Evolutionary conservation across 2,888 invertebrate species (phyloP), one percentile per base, ranked within the genome.

Genomic region (Drosophila phalerata): DNA sequence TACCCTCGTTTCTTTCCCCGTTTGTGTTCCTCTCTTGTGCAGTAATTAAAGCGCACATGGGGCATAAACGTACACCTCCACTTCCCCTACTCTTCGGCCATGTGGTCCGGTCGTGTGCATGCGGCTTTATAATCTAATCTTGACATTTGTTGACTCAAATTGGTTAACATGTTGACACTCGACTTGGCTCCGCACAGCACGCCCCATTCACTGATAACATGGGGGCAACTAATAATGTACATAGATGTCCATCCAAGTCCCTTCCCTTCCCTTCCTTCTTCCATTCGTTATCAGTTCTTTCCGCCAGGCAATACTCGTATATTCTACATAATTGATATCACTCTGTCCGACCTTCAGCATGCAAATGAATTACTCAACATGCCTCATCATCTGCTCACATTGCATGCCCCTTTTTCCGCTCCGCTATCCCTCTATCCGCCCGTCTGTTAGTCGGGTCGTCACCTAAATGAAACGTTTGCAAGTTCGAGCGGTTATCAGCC

Each of bases 111-210:
- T 73, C 79, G 77, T 77, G 67, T 55, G 60, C 60, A 62, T 51
- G 57, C 62, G 48, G 34, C 15, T 30, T 48, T 45, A 30, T 70
- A 76, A 85, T 85, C 85, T 85, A 83, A 85, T 85, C 88, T 73
- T 73, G 72, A 73, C 83, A 79, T 83, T 85, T 85, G 88, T 88
- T 83, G 85, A 85, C 88, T 88, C 79, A 81, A 85, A 88, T 85
- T 85, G 86, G 83, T 85, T 81, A 88, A 83, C 87, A 85, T 87
- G 88, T 81, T 87, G 85, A 79, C 88, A 89, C 77, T 82, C 73
- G 81, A 77, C 79, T 73, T 68, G 66, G 64, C 47, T 19, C 48
- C 30, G 47, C 62, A 19, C n/a, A 42, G 47, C 43, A 17, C 38
- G 42, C 61, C 52, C 43, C 64, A 9, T 25, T 48, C 15, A 43